Base-by-base conservation (phyloP, 2,888 invertebrate species). In the Drosophila gaucha region DNA sequence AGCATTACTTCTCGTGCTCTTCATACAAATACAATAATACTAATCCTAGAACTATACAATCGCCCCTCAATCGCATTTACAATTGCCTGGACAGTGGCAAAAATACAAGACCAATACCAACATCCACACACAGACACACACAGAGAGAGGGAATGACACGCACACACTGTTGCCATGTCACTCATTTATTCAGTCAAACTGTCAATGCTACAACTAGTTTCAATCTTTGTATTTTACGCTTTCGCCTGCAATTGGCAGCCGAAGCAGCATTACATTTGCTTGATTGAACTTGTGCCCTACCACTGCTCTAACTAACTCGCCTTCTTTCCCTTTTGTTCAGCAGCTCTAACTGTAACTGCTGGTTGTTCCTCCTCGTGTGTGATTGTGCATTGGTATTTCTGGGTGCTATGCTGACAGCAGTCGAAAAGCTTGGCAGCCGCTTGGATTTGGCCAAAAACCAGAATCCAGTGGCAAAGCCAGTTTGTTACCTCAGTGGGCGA, bases 101-200 rank as follows among this genome's bases (percentile, higher is more conserved):
- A 26, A 35, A 9, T 28, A n/a, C 36, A n/a, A n/a, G n/a, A n/a
- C n/a, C 43, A 49, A 51, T 38, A 18, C 24, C 24, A 20, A 52
- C 51, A 31, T 46, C 51, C 31, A 51, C 43, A 43, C 49, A 60
- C 18, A 39, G 43, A 41, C 6, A 22, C 2, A 8, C 12, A 51
- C n/a, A 39, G 41, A 41, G 24, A 22, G 39, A 9, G 4, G 6
- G 33, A 14, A 14, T 14, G 33, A 26, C 30, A 49, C 51, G 10
- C 14, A 46, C 20, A 68, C 36, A 69, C 52, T 63, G 63, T 77
- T 74, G 55, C 67, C 68, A 64, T 74, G 78, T 78, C 80, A 85
- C 67, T 80, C 80, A 79, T 70, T 79, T 83, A 79, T 57, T 79
- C 74, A 77, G 80, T 80, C 78, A 80, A 85, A 82, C 80, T 80